A percentile compares a stretch with the other conserved stretches of the same genome.
Evolutionary conservation across 2,113 vertebrate species (phyloP).

Genomic region (Macquaria ambigua): DNA sequence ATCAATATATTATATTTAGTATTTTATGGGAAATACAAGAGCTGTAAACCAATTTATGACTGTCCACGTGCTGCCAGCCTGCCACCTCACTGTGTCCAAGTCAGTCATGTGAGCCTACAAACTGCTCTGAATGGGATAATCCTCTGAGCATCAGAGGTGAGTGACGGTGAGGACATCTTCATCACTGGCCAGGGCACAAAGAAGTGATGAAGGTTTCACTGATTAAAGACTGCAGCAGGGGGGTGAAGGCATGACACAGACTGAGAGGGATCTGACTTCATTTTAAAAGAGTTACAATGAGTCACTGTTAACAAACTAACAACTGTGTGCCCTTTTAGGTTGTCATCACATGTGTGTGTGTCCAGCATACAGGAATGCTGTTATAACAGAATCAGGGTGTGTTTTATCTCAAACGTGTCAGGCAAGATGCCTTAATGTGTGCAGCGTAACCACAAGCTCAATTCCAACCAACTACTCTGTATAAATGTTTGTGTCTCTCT

Average conservation of each 20-base stretch:
- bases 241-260: not conserved
- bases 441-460: not conserved
- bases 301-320: not conserved
- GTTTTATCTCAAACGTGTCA: not conserved
- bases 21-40: not conserved
- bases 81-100: not conserved
- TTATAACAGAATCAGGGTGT: not conserved
- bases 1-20: not conserved
- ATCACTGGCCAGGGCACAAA: not conserved
- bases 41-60: not conserved
- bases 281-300: not conserved
- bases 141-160: constrained; percentile 18
- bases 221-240: not conserved
- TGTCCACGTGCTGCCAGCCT: not conserved
- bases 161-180: not conserved
- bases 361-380: no score
- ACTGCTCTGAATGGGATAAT: constrained; percentile 18
- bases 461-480: not conserved
- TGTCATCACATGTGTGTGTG: not conserved
- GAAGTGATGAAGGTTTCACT: constrained; percentile 27
- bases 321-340: not conserved
- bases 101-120: constrained; percentile 23
- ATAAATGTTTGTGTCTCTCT: not conserved
- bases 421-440: no score
- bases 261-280: not conserved